Conservation (phyloP, 2,888 invertebrate species). For the Hesperia comma region DNA sequence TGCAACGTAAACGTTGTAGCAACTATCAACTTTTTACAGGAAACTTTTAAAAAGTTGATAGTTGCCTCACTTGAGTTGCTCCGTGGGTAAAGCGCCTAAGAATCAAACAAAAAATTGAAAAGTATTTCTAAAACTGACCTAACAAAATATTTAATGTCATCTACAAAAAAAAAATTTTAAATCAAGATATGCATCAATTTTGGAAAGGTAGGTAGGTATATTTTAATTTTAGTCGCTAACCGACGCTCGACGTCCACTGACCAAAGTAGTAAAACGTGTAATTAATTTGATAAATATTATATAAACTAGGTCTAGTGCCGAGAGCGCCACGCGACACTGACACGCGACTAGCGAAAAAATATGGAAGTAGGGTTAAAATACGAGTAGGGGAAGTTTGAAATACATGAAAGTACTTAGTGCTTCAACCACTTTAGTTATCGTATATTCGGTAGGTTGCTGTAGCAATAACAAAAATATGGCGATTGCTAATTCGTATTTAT, state of each 20-base stretch:
- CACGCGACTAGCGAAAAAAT: conserved; percentile 33
- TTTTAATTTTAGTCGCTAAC: conserved; percentile 21
- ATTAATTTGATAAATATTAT: conserved; percentile 77
- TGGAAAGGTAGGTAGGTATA: background rate
- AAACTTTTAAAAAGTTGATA: no score
- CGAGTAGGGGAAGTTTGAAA: background rate
- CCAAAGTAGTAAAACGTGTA: conserved; percentile 56
- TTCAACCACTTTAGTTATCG: no score
- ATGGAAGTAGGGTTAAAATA: background rate
- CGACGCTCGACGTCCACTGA: conserved; percentile 38
- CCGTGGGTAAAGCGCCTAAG: no score
- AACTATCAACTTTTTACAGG: no score
- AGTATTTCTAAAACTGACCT: no score
- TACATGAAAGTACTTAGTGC: background rate
- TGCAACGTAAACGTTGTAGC: no score
- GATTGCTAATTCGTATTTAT: no score
- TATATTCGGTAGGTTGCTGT: no score
- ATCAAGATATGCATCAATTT: background rate
- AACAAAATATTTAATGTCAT: no score
- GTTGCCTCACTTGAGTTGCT: no score
- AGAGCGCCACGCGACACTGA: conserved; percentile 51
- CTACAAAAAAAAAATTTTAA: background rate
- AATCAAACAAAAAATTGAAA: no score
- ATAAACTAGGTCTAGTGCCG: conserved; percentile 49
- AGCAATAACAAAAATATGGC: no score